These are phyloP conservation scores for Poecilia latipinna DNA, from an alignment of 2,113 vertebrate genomes.

Conservation along the genomic window DNA sequence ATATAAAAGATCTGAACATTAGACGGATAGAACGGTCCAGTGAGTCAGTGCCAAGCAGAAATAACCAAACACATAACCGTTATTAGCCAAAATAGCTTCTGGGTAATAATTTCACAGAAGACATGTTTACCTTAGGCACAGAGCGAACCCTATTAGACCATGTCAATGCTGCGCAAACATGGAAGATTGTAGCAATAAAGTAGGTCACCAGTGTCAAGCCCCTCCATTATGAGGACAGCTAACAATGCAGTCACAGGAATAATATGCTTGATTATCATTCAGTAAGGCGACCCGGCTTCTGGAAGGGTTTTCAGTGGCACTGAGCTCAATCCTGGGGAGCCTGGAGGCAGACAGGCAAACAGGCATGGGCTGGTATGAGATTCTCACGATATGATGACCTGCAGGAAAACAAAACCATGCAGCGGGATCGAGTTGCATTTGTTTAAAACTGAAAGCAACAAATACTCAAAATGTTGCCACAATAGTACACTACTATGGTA, in stretches of 20 bases:
- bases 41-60: conserved; percentile 7
- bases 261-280: conserved; percentile 55
- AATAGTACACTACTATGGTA: too few relatives aligned
- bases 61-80: conserved; percentile 45
- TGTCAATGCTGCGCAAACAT: conserved; percentile 31
- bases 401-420: too few relatives aligned
- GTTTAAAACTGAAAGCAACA: too few relatives aligned
- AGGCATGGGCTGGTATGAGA: conserved; percentile 10
- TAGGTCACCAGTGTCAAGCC: conserved; percentile 42
- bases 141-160: conserved; percentile 53
- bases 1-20: conserved; percentile 9
- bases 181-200: conserved; percentile 26
- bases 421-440: too few relatives aligned
- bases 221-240: conserved; percentile 46
- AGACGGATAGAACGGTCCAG: conserved; percentile 11
- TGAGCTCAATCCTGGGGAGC: conserved; percentile 25
- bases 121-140: conserved; percentile 51
- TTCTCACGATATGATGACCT: background rate
- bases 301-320: conserved; percentile 27
- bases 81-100: conserved; percentile 52
- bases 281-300: conserved; percentile 46
- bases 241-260: conserved; percentile 48
- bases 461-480: too few relatives aligned
- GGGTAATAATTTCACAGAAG: conserved; percentile 49
- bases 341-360: conserved; percentile 33